These are phyloP conservation scores for Nilaparvata lugens DNA, from an alignment of 1,140 invertebrate genomes.

Conservation along the genomic window DNA sequence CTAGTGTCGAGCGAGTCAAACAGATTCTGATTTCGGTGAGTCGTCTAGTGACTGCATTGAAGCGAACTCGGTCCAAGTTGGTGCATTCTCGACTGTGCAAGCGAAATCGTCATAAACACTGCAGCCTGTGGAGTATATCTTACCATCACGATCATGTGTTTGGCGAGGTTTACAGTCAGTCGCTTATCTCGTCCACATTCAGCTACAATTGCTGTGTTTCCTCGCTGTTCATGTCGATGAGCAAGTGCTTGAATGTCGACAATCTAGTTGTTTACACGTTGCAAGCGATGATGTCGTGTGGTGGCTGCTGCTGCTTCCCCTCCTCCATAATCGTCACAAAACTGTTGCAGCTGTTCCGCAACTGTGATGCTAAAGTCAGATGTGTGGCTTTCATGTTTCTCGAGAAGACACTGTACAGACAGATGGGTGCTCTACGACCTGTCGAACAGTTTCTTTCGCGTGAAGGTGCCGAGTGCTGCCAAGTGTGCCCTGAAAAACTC, in stretches of 20 bases:
- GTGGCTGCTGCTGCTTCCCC: constrained; percentile 55
- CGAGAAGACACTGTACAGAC: constrained; percentile 48
- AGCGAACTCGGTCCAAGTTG: constrained; percentile 45
- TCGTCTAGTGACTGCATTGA: constrained; percentile 44
- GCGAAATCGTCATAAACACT: constrained; percentile 41
- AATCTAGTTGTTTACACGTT: constrained; percentile 40
- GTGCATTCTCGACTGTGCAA: constrained; percentile 43
- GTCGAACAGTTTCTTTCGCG: not conserved
- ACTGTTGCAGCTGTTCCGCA: constrained; percentile 35
- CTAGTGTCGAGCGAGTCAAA: constrained; percentile 38
- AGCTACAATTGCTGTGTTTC: constrained; percentile 43
- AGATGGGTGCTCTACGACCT: constrained; percentile 42
- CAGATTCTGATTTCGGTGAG: constrained; percentile 49
- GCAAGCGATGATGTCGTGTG: constrained; percentile 43
- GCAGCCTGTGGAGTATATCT: constrained; percentile 35
- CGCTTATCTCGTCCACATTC: constrained; percentile 25
- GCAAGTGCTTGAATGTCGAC: constrained; percentile 37
- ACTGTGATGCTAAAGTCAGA: constrained; percentile 30
- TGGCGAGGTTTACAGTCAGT: constrained; percentile 36
- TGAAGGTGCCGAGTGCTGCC: constrained; percentile 13
- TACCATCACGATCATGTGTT: constrained; percentile 50
- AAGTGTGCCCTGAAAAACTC: no score
- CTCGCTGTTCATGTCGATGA: constrained; percentile 44
- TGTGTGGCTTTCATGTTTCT: constrained; percentile 37
- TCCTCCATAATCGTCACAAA: constrained; percentile 35